A percentile compares a stretch with the other conserved stretches of the same genome.
These are phyloP conservation scores for Xenopus laevis DNA, from an alignment of 2,113 vertebrate species.

Conservation along the genomic window DNA sequence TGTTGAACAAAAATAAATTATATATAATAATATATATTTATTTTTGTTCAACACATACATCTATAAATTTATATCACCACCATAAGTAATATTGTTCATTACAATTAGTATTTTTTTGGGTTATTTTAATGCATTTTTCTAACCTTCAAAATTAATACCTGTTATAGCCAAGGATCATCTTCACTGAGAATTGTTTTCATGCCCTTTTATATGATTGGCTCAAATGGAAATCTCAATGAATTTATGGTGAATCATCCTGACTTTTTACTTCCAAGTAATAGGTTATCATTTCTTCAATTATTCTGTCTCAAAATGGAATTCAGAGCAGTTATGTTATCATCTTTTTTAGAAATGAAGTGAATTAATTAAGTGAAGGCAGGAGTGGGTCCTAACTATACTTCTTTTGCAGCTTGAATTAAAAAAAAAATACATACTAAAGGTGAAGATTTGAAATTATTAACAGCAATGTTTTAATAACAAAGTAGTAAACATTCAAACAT, in stretches of 20 bases:
- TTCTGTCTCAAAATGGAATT: constrained; percentile 43
- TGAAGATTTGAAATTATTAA: no score
- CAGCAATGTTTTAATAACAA: no score
- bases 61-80: no score
- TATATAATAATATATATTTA: no score
- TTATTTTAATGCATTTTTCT: constrained; percentile 40
- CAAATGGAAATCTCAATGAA: background rate
- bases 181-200: constrained; percentile 47
- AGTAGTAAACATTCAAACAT: no score
- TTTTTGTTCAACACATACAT: no score
- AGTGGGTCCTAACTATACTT: background rate
- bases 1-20: no score
- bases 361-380: background rate
- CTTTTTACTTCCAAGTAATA: constrained; percentile 54
- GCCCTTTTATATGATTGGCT: constrained; percentile 60
- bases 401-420: no score
- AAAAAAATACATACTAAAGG: no score
- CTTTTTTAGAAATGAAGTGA: constrained; percentile 32
- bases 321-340: constrained; percentile 32
- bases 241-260: constrained; percentile 56
- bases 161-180: constrained; percentile 40
- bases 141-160: constrained; percentile 44
- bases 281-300: constrained; percentile 46
- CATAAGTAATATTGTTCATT: no score
- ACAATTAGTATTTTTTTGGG: background rate